phyloP scores from a whole-genome alignment of 2,113 vertebrate species.

The Gasterosteus nipponicus region DNA sequence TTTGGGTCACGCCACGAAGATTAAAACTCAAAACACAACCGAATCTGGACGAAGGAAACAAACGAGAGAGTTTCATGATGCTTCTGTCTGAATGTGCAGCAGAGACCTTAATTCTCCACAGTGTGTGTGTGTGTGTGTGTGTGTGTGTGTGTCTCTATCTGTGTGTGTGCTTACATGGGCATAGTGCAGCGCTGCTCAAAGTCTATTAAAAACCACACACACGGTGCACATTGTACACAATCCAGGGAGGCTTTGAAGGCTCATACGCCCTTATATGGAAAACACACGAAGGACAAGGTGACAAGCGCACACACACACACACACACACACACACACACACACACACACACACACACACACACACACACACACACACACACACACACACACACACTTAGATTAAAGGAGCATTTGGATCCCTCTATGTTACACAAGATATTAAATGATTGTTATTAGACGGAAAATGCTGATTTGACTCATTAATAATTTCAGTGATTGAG shows the following conservation, averaged over 20 bases:
- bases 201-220: conserved; percentile 62
- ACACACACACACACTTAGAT: background rate
- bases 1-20: conserved; percentile 14
- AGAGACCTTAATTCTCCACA: too few relatives aligned
- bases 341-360: conserved; percentile 14
- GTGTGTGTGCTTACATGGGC: conserved; percentile 79
- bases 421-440: too few relatives aligned
- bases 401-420: too few relatives aligned
- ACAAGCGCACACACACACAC: conserved; percentile 38
- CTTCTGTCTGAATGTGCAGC: background rate
- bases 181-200: conserved; percentile 59
- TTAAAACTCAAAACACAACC: background rate
- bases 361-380: conserved; percentile 14
- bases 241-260: conserved; percentile 59
- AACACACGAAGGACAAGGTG: conserved; percentile 68
- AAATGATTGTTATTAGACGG: too few relatives aligned
- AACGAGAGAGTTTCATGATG: background rate
- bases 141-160: conserved; percentile 13
- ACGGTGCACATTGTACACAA: conserved; percentile 37
- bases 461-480: too few relatives aligned
- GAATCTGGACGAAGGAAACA: background rate
- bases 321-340: conserved; percentile 10
- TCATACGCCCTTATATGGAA: conserved; percentile 76
- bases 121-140: conserved; percentile 49
- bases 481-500: background rate